Evolutionary conservation across 2,888 invertebrate species (phyloP).

Genomic region (Morpho helenor): DNA sequence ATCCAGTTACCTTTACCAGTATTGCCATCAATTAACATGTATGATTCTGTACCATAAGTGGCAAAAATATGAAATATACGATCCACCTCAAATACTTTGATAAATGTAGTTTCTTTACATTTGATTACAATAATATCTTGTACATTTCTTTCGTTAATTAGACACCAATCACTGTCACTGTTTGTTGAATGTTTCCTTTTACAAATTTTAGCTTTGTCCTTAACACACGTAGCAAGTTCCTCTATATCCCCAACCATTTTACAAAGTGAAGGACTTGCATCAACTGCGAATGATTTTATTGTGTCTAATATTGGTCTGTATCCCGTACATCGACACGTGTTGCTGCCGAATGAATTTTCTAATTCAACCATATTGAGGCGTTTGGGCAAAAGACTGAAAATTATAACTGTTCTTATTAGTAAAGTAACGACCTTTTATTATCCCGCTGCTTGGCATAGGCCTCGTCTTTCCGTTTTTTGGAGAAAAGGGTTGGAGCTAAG

Average conservation of each 20-base stretch:
- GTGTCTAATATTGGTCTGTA: conserved; percentile 88
- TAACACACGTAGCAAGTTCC: conserved; percentile 46
- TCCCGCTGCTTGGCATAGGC: no score
- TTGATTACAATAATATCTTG: conserved; percentile 63
- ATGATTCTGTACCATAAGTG: conserved; percentile 60
- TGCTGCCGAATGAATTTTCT: conserved; percentile 87
- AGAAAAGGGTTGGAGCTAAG: no score
- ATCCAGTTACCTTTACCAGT: conserved; percentile 82
- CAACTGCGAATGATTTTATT: conserved; percentile 84
- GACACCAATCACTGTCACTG: conserved; percentile 48
- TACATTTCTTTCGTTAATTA: conserved; percentile 35
- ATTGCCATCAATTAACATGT: conserved; percentile 83
- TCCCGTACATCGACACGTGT: conserved; percentile 90
- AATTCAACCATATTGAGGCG: conserved; percentile 82
- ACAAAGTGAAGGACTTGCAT: conserved; percentile 75
- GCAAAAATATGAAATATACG: conserved; percentile 70
- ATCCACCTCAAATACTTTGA: conserved; percentile 63
- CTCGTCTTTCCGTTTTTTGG: no score
- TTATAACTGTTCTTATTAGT: not conserved
- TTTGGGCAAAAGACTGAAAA: conserved; percentile 66
- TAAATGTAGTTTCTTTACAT: conserved; percentile 65
- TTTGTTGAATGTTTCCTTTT: conserved; percentile 49
- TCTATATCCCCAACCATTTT: conserved; percentile 72
- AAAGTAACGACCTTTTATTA: no score
- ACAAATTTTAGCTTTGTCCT: conserved; percentile 36